Evolutionary conservation across 2,888 invertebrate species (phyloP), one percentile per base, ranked within the genome.

Genomic region (Lepidocyrtinus sp.): DNA sequence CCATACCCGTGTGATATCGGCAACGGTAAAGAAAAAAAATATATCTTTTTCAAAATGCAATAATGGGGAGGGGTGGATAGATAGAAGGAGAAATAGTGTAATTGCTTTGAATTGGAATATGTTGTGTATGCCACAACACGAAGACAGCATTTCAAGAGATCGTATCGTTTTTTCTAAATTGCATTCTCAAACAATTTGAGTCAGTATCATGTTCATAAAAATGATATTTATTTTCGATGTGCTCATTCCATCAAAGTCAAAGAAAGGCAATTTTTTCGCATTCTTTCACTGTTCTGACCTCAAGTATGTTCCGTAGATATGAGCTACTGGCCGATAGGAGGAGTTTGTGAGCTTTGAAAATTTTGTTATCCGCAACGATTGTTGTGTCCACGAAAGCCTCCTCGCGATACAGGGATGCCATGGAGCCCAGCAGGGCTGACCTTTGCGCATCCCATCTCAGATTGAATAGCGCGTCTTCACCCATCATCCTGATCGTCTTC

Each of bases 301-400:
- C 85, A 55, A 86, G 81, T 70, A 86, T 86, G 46, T 75, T 83
- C 73, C 85, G 84, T 45, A 86, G 75, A 75, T 85, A 86, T 46
- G 84, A 82, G 69, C 86, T 86, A 72, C 85, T 85, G 36, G 86
- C 86, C 15, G 85, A 84, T 50, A 86, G 77, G 25, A 86, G 80
- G 36, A 86, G 80, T 62, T 85, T 84, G 71, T 86, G 86, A 67
- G 86, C 86, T 82, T 86, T 86, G 74, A 85, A 86, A 55, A 86
- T 84, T 78, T 86, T 83, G 80, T 84, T 85, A 71, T 86, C 85
- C 0, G 86, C 82, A 2, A 86, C 85, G 17, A 86, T 79, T 2
- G 86, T 86, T 1, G 84, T 83, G 82, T 86, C 86, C 19, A 83
- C 81, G 46, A 81, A 83, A 9, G 81, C 83, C 69, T 81, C 86